Evolutionary conservation across 2,797 vertebrate species (phyloP).

Genomic region (Epinephelus coioides): DNA sequence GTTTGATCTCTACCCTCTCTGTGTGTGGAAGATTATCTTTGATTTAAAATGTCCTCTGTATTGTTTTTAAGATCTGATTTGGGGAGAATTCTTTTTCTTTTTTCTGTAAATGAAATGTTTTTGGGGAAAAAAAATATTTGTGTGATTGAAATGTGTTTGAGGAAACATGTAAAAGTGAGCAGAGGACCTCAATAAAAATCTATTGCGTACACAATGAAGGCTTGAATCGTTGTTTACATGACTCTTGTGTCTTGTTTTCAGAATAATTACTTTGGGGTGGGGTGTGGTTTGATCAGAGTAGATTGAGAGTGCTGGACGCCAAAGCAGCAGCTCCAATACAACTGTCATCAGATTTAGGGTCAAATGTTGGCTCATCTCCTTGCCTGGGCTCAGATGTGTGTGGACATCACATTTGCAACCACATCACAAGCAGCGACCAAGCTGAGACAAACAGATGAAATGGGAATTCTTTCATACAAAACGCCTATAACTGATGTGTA

Average conservation of each 20-base stretch:
- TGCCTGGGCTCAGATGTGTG: background rate
- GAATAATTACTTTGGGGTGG: background rate
- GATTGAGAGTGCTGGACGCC: background rate
- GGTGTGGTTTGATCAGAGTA: background rate
- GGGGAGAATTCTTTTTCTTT: background rate
- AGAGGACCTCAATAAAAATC: background rate
- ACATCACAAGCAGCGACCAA: background rate
- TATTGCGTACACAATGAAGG: conserved; percentile 1
- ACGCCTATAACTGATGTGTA: background rate
- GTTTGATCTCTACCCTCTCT: background rate
- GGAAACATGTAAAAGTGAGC: background rate
- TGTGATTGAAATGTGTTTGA: background rate
- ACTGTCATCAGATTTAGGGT: too few relatives aligned
- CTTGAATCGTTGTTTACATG: background rate
- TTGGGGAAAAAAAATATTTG: background rate
- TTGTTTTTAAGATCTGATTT: background rate
- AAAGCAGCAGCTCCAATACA: background rate
- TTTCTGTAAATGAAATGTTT: background rate
- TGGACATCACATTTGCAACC: too few relatives aligned
- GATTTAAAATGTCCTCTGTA: background rate
- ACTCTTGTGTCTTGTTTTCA: background rate
- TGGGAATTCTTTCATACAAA: background rate
- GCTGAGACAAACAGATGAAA: background rate
- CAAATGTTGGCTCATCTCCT: background rate
- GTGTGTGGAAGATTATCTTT: background rate